Percentiles rank a stretch among this genome's conserved stretches.
Conservation (phyloP, 2,113 vertebrate genomes). For the Hystrix brachyura region DNA sequence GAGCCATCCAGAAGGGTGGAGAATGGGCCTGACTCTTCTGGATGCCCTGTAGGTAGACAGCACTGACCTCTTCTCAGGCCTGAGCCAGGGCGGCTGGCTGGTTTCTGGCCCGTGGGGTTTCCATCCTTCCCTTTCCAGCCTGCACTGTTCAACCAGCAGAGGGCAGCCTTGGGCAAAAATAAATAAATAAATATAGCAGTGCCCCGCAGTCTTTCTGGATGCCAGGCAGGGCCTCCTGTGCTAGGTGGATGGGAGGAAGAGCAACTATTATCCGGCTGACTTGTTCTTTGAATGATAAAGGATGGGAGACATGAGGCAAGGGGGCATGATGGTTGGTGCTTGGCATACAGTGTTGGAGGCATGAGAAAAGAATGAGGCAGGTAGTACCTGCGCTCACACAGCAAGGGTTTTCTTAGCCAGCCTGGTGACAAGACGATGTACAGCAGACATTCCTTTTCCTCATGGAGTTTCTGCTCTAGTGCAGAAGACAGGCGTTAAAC, state of each 20-base stretch:
- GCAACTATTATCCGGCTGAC: neutral
- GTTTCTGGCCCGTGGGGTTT: fast-evolving
- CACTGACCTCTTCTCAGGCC: neutral
- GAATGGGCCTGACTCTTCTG: neutral
- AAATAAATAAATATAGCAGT: constrained; percentile 48
- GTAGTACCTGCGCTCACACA: neutral
- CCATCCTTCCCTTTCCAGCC: neutral
- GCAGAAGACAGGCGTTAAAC: neutral
- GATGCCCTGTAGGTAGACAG: fast-evolving
- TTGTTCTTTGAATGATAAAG: neutral
- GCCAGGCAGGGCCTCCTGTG: neutral
- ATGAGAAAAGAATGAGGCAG: too few relatives aligned
- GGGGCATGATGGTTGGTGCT: too few relatives aligned
- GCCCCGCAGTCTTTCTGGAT: neutral
- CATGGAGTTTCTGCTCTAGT: neutral
- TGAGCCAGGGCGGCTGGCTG: fast-evolving
- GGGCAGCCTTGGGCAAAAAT: constrained; percentile 69
- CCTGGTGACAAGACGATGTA: neutral
- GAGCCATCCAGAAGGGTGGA: neutral
- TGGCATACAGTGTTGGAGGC: neutral
- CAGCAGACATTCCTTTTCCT: neutral
- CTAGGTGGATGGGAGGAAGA: neutral
- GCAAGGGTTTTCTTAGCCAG: neutral
- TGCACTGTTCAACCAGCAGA: constrained; percentile 66
- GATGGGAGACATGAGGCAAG: neutral